These are phyloP conservation scores for Eufriesea mexicana DNA, from an alignment of 1,140 invertebrate species.

Conservation along the genomic window DNA sequence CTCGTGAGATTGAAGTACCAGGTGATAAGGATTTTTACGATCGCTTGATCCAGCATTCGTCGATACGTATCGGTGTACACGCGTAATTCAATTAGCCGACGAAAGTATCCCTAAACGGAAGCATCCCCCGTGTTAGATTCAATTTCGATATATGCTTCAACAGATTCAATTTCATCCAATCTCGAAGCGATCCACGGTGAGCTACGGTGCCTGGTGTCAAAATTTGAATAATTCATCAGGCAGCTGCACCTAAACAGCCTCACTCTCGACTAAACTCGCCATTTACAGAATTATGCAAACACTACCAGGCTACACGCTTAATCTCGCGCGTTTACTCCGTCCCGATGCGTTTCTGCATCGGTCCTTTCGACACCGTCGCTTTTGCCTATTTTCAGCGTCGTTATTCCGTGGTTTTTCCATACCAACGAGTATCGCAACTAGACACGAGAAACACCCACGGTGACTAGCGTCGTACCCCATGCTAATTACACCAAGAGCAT, in stretches of 20 bases:
- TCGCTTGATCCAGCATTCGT: too few relatives aligned
- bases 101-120: background rate
- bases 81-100: background rate
- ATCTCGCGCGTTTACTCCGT: background rate
- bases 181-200: background rate
- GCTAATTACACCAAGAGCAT: slow-evolving; percentile 43
- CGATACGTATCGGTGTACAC: background rate
- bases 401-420: too few relatives aligned
- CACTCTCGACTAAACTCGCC: background rate
- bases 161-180: background rate
- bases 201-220: too few relatives aligned
- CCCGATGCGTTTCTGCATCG: background rate
- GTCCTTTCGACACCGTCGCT: too few relatives aligned
- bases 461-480: background rate
- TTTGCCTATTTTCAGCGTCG: too few relatives aligned
- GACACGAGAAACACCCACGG: too few relatives aligned
- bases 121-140: background rate
- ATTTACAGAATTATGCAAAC: slow-evolving; percentile 28
- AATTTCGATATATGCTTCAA: background rate
- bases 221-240: slow-evolving; percentile 21
- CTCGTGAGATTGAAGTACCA: background rate
- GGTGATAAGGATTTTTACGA: background rate
- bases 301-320: background rate
- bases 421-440: too few relatives aligned
- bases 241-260: background rate